These are phyloP conservation scores for Neria commutata DNA, from an alignment of 2,888 invertebrate species.

Conservation along the genomic window DNA sequence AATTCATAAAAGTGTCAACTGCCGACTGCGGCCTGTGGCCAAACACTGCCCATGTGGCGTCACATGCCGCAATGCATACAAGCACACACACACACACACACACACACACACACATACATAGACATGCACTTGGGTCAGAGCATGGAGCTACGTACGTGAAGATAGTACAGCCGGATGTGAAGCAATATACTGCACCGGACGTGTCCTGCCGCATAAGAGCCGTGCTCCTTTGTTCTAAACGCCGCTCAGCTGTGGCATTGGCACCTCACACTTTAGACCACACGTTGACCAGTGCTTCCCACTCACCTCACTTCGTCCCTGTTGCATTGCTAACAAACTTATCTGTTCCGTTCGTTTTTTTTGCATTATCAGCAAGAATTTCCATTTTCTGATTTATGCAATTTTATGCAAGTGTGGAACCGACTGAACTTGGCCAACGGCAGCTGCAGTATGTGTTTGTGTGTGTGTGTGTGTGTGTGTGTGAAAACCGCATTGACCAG, in stretches of 20 bases:
- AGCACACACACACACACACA: slow-evolving; percentile 10
- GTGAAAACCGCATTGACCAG: not conserved
- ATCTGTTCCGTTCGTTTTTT: too few species aligned
- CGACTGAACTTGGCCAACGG: not conserved
- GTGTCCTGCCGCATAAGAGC: slow-evolving; percentile 7
- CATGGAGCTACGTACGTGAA: too few species aligned
- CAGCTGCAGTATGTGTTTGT: not conserved
- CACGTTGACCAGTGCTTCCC: too few species aligned
- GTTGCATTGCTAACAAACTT: slow-evolving; percentile 13
- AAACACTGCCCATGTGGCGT: not conserved
- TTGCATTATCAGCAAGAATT: not conserved
- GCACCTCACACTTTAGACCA: not conserved
- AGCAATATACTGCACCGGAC: too few species aligned
- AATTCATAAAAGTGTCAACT: slow-evolving; percentile 58
- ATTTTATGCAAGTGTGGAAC: slow-evolving; percentile 32
- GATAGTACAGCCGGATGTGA: too few species aligned
- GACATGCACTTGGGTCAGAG: too few species aligned
- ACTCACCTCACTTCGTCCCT: too few species aligned
- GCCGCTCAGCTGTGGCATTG: too few species aligned
- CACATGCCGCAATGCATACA: not conserved
- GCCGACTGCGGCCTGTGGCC: slow-evolving; percentile 31
- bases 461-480: slow-evolving; percentile 14
- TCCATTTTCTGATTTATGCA: slow-evolving; percentile 32
- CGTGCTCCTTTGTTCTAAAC: too few species aligned
- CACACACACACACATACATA: not conserved